Evolutionary conservation across 2,888 invertebrate genomes (phyloP).

Genomic region (Rhimphoctona megacephalus): DNA sequence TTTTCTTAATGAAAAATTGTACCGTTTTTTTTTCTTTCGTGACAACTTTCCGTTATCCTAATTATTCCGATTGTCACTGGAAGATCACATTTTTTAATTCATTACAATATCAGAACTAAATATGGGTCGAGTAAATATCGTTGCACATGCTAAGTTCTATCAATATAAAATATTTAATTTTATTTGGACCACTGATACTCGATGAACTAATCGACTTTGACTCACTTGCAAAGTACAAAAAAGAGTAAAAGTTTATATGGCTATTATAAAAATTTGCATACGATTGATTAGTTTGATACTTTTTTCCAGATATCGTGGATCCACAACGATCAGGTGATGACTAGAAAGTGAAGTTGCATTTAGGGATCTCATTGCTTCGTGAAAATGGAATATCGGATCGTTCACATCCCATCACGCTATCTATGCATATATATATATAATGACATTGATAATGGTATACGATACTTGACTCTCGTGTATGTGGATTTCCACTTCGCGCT

Average conservation of each 20-base stretch:
- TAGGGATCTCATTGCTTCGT: constrained; percentile 24
- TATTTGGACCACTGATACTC: too few species aligned
- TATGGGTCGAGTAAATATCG: too few species aligned
- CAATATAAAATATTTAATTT: too few species aligned
- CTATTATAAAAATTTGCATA: not conserved
- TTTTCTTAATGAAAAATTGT: too few species aligned
- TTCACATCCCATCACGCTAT: constrained; percentile 47
- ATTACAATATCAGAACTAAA: too few species aligned
- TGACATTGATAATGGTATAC: constrained; percentile 48
- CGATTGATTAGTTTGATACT: not conserved
- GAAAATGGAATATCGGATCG: constrained; percentile 62
- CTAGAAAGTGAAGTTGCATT: constrained; percentile 25
- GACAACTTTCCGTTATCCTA: too few species aligned
- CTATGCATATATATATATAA: constrained; percentile 18
- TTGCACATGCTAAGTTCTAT: too few species aligned
- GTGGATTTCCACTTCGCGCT: constrained; percentile 62
- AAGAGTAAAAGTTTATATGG: not conserved
- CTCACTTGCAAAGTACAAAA: too few species aligned
- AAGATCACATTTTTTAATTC: too few species aligned
- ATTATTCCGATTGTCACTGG: too few species aligned
- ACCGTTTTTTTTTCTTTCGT: too few species aligned
- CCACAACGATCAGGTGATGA: constrained; percentile 15
- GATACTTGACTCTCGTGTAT: constrained; percentile 59
- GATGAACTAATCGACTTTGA: too few species aligned
- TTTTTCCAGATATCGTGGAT: not conserved